Base-by-base conservation (phyloP, 1,140 invertebrate genomes). In the Heliconius eleuchia region DNA sequence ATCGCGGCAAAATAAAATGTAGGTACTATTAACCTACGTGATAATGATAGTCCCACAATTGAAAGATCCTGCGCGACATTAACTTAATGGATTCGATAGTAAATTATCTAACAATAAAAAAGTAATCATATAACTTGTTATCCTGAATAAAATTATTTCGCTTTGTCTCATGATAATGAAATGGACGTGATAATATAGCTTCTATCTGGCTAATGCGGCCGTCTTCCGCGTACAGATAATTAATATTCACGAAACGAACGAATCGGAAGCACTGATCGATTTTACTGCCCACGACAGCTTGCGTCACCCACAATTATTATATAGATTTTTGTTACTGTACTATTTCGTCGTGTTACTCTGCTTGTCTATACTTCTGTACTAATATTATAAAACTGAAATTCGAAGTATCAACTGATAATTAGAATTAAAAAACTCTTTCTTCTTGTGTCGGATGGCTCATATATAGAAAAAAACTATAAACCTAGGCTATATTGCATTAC, bases 201-300 rank as follows among this genome's bases (percentile, higher is more conserved):
- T 4, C 9, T 71, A 34, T 39, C 13, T 30, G 19, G 30, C 3
- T 34, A 71, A 30, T 37, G 70, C 30, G 70, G 18, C 70, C 34
- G 30, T 39, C 39, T 39, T 39, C 34, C 71, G 30, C 3, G 73
- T 74, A 74, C 50, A 73, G 46, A 8, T 42, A 34, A 79, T 82
- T 77, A 77, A 34, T 30, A 82, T 82, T 82, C 81, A 50, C 23
- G 3, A 3, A 6, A 7, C 46, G 78, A n/a, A 18, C 71, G 71
- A 57, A 76, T 82, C 72, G 81, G 71, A 74, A 71, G 72, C 78
- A 70, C 75, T 80, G 78, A 82, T 80, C 81, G 75, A 82, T 79
- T 80, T 82, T 82, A 80, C 73, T 79, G 72, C 72, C 81, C 73
- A 66, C 60, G 60, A 30, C 50, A 50, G 75, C 39, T 77, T 71